Conservation (phyloP, 2,113 vertebrate genomes). For the Crotalus helleri region DNA sequence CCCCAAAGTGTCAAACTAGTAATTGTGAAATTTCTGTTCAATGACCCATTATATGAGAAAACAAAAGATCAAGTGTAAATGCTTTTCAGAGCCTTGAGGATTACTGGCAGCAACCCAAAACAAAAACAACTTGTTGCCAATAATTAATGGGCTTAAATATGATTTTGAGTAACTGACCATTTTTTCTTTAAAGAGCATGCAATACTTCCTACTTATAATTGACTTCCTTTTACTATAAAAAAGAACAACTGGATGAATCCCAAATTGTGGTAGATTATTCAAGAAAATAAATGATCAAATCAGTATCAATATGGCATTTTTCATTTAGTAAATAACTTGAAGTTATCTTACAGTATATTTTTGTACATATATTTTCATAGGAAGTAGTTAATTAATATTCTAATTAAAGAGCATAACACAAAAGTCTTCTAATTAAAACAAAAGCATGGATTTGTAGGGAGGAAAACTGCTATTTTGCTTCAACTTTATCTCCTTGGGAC, state of each 20-base stretch:
- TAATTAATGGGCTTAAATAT: conserved; percentile 6
- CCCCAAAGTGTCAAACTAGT: background rate
- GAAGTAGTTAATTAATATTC: background rate
- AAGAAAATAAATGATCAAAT: background rate
- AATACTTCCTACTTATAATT: background rate
- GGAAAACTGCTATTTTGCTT: background rate
- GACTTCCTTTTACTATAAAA: background rate
- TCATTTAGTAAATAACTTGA: background rate
- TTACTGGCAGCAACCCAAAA: background rate
- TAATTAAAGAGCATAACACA: background rate
- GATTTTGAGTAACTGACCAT: background rate
- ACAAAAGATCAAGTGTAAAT: conserved; percentile 17
- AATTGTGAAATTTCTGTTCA: conserved; percentile 16
- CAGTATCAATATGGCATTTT: background rate
- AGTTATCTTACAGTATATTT: background rate
- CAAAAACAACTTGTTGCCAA: background rate
- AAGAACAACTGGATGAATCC: background rate
- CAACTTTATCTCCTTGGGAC: background rate
- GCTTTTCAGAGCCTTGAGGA: conserved; percentile 3
- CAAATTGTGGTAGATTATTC: background rate
- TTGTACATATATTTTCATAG: background rate
- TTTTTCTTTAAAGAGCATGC: background rate
- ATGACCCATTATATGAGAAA: conserved; percentile 23
- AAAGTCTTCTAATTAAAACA: background rate
- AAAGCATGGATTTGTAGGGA: background rate